phyloP scores from a whole-genome alignment of 1,140 invertebrate genomes.

The Gonatopus flavifemur region DNA sequence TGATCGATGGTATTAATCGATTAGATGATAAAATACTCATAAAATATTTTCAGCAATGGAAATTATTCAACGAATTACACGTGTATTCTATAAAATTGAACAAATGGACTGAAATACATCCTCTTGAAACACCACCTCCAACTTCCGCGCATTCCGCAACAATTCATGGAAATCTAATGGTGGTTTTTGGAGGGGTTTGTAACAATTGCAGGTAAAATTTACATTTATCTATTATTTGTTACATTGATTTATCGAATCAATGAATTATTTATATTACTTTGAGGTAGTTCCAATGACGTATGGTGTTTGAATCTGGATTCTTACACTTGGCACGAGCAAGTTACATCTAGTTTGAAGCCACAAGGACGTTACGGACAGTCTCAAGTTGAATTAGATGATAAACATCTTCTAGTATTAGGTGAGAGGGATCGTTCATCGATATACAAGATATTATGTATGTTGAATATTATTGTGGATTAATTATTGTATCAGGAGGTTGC shows the following conservation, averaged over 20 bases:
- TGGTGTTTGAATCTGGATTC: conserved; percentile 85
- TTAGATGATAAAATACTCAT: not conserved
- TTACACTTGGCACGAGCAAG: conserved; percentile 76
- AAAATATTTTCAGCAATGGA: conserved; percentile 61
- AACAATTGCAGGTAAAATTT: conserved; percentile 38
- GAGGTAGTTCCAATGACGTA: conserved; percentile 76
- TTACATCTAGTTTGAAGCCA: conserved; percentile 70
- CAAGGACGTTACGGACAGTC: conserved; percentile 87
- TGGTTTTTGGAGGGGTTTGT: conserved; percentile 83
- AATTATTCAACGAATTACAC: conserved; percentile 91
- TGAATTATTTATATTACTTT: conserved; percentile 15
- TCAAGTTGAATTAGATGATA: conserved; percentile 71
- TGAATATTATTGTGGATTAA: not conserved
- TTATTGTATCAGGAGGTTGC: conserved; percentile 61
- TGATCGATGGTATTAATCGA: not conserved
- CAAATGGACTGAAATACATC: conserved; percentile 78
- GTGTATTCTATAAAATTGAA: conserved; percentile 82
- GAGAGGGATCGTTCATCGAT: conserved; percentile 39
- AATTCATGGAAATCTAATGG: conserved; percentile 83
- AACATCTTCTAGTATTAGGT: conserved; percentile 74
- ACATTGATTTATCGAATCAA: not conserved
- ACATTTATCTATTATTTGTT: not conserved
- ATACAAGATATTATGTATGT: conserved; percentile 8
- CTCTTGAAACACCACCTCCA: conserved; percentile 69
- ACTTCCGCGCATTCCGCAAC: conserved; percentile 92